These are phyloP conservation scores for Saxidomus purpurata DNA, from an alignment of 1,140 invertebrate species.

Conservation along the genomic window DNA sequence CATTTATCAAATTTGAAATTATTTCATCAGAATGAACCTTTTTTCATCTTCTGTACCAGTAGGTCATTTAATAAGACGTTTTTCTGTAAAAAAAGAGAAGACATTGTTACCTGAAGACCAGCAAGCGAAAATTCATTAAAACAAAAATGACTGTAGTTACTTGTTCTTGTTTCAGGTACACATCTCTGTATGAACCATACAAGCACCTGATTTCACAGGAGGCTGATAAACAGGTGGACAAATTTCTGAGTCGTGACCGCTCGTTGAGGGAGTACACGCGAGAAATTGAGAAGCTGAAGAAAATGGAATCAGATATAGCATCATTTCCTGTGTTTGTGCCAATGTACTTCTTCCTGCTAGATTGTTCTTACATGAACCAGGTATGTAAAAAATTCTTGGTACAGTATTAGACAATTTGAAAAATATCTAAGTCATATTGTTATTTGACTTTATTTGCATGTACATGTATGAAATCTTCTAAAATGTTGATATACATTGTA, in stretches of 20 bases:
- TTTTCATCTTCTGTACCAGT: too few species aligned
- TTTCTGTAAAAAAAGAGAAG: too few species aligned
- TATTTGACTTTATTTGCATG: too few species aligned
- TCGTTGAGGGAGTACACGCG: slow-evolving; percentile 84
- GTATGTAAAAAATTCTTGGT: slow-evolving; percentile 67
- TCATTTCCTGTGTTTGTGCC: slow-evolving; percentile 91
- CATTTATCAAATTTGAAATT: too few species aligned
- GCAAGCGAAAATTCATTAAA: too few species aligned
- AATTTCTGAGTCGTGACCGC: slow-evolving; percentile 89
- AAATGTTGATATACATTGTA: too few species aligned
- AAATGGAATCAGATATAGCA: slow-evolving; percentile 91
- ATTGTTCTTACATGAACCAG: slow-evolving; percentile 86
- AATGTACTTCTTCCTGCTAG: slow-evolving; percentile 91
- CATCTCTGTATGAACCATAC: slow-evolving; percentile 90
- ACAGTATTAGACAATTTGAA: too few species aligned
- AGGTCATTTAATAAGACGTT: too few species aligned
- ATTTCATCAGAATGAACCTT: too few species aligned
- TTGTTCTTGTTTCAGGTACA: slow-evolving; percentile 81
- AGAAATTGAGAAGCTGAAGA: slow-evolving; percentile 91
- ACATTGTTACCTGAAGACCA: too few species aligned
- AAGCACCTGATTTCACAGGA: slow-evolving; percentile 91
- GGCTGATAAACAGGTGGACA: slow-evolving; percentile 89
- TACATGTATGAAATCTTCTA: too few species aligned
- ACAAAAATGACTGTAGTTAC: neutral
- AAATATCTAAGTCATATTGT: neutral